Percentiles rank a stretch among this genome's conserved stretches.
Evolutionary conservation across 2,113 vertebrate genomes (phyloP).

Genomic region (Pipra filicauda): DNA sequence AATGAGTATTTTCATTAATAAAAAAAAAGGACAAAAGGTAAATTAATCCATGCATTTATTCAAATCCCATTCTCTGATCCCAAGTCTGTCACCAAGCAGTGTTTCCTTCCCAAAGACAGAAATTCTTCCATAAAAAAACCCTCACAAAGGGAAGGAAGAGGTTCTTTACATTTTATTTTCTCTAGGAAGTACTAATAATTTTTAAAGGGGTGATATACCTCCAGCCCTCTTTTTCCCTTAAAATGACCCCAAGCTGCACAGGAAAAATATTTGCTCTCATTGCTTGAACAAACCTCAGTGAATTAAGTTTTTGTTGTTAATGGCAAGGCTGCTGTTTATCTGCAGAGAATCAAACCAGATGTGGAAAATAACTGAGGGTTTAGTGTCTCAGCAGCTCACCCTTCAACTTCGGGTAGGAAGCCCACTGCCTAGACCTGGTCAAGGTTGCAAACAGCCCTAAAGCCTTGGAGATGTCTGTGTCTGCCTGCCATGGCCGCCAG

Average conservation of each 20-base stretch:
- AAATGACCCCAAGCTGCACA: constrained; percentile 74
- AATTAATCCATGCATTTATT: constrained; percentile 16
- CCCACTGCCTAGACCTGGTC: not conserved
- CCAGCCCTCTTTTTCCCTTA: constrained; percentile 71
- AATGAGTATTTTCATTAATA: constrained; percentile 27
- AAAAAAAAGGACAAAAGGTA: not conserved
- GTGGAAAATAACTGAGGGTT: constrained; percentile 61
- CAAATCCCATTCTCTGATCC: constrained; percentile 9
- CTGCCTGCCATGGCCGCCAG: not conserved
- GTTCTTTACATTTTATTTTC: constrained; percentile 73
- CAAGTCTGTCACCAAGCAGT: constrained; percentile 24
- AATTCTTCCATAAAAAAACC: constrained; percentile 23
- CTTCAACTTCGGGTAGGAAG: constrained; percentile 33
- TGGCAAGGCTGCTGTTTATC: constrained; percentile 76
- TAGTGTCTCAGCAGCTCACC: constrained; percentile 35
- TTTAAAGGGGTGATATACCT: constrained; percentile 69
- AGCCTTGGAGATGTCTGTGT: not conserved
- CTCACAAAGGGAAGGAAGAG: constrained; percentile 65
- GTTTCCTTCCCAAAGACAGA: constrained; percentile 10
- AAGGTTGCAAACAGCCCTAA: not conserved
- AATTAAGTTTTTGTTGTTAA: constrained; percentile 80
- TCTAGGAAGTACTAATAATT: constrained; percentile 75
- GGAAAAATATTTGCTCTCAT: constrained; percentile 78
- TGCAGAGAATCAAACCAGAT: constrained; percentile 76
- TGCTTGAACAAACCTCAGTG: constrained; percentile 73